phyloP scores from a whole-genome alignment of 1,140 invertebrate species.

The Drosophila ambigua region DNA sequence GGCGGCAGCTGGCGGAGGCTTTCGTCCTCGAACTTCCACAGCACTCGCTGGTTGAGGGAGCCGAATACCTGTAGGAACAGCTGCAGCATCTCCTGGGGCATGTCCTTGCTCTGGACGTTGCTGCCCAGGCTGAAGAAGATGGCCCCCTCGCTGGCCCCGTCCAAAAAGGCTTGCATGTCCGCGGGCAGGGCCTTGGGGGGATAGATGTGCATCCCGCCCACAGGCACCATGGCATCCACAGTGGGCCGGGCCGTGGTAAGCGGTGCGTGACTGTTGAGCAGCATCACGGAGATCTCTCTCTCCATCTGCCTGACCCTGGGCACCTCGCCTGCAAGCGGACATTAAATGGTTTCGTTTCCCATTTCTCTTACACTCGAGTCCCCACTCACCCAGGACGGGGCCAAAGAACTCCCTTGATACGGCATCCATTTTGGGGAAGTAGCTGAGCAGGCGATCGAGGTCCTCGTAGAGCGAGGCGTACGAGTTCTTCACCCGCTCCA shows the following conservation, averaged over 20 bases:
- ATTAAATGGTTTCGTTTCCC: neutral
- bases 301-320: slow-evolving; percentile 84
- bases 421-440: slow-evolving; percentile 81
- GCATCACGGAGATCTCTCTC: slow-evolving; percentile 83
- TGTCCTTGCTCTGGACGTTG: slow-evolving; percentile 83
- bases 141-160: slow-evolving; percentile 84
- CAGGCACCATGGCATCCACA: slow-evolving; percentile 69
- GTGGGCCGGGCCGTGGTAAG: slow-evolving; percentile 70
- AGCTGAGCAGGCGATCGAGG: slow-evolving; percentile 52
- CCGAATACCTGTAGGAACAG: slow-evolving; percentile 85
- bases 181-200: slow-evolving; percentile 75
- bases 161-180: slow-evolving; percentile 83
- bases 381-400: slow-evolving; percentile 60
- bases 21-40: slow-evolving; percentile 88
- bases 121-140: slow-evolving; percentile 86
- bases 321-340: slow-evolving; percentile 63
- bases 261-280: slow-evolving; percentile 80
- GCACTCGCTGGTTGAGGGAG: slow-evolving; percentile 85
- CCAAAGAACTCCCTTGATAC: slow-evolving; percentile 74
- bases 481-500: slow-evolving; percentile 79
- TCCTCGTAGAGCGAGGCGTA: slow-evolving; percentile 64
- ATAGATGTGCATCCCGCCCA: slow-evolving; percentile 83
- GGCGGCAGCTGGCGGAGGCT: slow-evolving; percentile 84
- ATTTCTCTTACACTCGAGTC: neutral
- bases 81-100: slow-evolving; percentile 84